Evolutionary conservation across 2,113 vertebrate genomes (phyloP).

Genomic region (Chlamydotis undulata): DNA sequence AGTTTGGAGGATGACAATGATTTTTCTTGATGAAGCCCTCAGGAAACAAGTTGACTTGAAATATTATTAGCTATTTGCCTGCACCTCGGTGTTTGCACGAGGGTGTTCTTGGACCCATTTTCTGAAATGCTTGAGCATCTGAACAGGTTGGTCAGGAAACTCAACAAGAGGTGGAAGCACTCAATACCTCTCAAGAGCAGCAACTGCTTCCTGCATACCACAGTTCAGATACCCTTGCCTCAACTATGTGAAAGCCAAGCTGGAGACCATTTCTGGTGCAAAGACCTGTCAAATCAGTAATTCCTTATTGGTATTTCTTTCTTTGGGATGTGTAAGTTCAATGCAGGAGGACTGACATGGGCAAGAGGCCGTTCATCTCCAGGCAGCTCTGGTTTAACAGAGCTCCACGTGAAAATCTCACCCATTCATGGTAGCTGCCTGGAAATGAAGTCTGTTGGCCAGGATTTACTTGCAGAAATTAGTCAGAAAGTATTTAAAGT

Average conservation of each 20-base stretch:
- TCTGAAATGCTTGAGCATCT: neutral
- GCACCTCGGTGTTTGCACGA: rapidly evolving
- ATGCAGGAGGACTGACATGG: rapidly evolving
- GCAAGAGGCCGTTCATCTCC: neutral
- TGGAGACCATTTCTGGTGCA: neutral
- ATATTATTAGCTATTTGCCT: neutral
- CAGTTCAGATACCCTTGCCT: neutral
- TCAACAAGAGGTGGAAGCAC: neutral
- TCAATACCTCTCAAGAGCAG: neutral
- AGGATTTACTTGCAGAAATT: neutral
- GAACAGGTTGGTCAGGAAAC: neutral
- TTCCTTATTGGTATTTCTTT: neutral
- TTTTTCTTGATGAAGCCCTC: neutral
- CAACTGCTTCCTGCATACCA: neutral
- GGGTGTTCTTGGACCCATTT: neutral
- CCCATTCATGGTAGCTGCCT: neutral
- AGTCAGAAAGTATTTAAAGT: neutral
- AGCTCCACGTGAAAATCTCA: neutral
- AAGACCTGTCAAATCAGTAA: neutral
- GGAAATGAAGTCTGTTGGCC: neutral
- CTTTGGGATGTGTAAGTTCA: neutral
- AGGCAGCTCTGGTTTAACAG: neutral
- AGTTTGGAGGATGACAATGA: neutral
- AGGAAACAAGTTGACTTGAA: neutral
- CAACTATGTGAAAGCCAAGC: neutral